A percentile compares a stretch with the other conserved stretches of the same genome.
These are phyloP conservation scores for Marisa cornuarietis DNA, from an alignment of 1,140 invertebrate genomes.

Conservation along the genomic window DNA sequence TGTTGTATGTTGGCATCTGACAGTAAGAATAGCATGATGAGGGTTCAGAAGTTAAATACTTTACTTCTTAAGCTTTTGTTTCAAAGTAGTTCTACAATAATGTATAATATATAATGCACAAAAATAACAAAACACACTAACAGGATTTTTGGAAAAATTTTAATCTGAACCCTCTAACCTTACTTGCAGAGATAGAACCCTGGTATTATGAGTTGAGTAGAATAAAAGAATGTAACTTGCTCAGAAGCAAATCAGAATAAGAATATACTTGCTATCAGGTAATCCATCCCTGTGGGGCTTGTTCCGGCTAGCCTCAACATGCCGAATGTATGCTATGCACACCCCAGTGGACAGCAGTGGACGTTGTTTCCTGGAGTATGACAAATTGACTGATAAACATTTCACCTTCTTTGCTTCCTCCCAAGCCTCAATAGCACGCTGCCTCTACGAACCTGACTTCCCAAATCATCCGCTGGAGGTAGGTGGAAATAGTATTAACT, in stretches of 20 bases:
- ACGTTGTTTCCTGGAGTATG: not conserved
- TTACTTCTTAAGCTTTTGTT: too few relatives aligned
- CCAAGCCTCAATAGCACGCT: not conserved
- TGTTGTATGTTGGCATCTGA: too few relatives aligned
- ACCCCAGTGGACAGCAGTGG: not conserved
- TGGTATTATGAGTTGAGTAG: not conserved
- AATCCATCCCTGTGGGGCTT: conserved; percentile 9
- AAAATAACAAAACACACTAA: too few relatives aligned
- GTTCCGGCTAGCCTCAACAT: not conserved
- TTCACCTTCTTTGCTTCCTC: conserved; percentile 13
- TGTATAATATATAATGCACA: too few relatives aligned
- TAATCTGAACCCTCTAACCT: too few relatives aligned
- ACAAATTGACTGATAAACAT: not conserved
- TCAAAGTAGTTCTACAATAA: too few relatives aligned
- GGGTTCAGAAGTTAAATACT: too few relatives aligned
- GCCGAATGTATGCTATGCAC: not conserved
- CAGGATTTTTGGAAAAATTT: too few relatives aligned
- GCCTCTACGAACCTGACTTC: not conserved
- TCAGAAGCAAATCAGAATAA: not conserved
- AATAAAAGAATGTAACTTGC: not conserved
- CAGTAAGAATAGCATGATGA: too few relatives aligned
- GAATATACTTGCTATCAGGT: not conserved
- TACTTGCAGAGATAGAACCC: not conserved
- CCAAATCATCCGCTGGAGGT: not conserved
- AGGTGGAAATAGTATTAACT: not conserved